Base-by-base conservation (phyloP, 1,140 invertebrate species). In the Ectropis grisescens region DNA sequence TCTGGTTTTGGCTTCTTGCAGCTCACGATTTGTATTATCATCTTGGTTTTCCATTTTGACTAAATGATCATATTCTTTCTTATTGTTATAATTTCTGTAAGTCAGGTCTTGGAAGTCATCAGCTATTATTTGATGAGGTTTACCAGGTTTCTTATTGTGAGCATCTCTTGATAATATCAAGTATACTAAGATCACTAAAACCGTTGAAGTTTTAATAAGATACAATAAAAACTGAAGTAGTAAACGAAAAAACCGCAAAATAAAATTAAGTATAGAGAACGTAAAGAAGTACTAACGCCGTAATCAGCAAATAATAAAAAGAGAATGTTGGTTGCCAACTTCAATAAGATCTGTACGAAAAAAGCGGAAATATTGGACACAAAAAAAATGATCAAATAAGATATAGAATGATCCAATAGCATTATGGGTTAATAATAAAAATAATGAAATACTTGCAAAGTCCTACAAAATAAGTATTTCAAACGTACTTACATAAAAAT, bases 1-100 rank as follows among this genome's bases (percentile, higher is more conserved):
- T 56, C 85, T 82, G 23, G 69, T 76, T 35, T 85, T 86, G 1
- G 89, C 88, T 45, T 88, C 85, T 30, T 83, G 57, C 4, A 90
- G 52, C 47, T 88, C 84, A 30, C 58, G 74, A 26, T 84, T 84
- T 29, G 82, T 81, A 27, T 60, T 64, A 22, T 70, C 72, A 13
- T 65, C 57, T 33, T 61, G 47, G 11, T 39, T 30, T 30, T 39
- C 37, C 31, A 42, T 57, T 39, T 55, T 56, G 15, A 42, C 33
- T 48, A 39, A 39, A 35, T 38, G 31, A n/a, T 47, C 42, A 46
- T 45, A 39, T 14, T 57, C 45, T 24, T 46, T 68, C 46, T 62
- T 64, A 35, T 42, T 34, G 33, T 58, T 58, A 45, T 70, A 67
- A 43, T 59, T 56, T 53, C 52, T 55, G 28, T 52, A 56, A 11